A percentile compares a stretch with the other conserved stretches of the same genome.
Evolutionary conservation across 2,797 vertebrate genomes (phyloP).

Genomic region (Synanceia verrucosa): DNA sequence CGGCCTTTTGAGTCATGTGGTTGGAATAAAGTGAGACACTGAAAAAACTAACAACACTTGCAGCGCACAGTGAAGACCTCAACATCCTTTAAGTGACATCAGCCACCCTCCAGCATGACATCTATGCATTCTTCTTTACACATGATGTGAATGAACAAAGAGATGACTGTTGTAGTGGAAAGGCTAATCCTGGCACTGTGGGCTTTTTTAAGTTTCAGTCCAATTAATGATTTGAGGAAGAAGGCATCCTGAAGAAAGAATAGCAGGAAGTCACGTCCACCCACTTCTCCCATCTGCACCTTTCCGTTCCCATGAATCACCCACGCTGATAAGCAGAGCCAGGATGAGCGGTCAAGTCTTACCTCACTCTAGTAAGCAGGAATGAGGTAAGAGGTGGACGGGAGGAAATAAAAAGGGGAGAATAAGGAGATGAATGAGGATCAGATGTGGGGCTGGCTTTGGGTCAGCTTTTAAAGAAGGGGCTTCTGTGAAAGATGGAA

Average conservation of each 20-base stretch:
- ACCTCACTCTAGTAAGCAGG: constrained; percentile 58
- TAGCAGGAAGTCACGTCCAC: constrained; percentile 74
- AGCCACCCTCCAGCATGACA: constrained; percentile 33
- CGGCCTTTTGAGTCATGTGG: constrained; percentile 64
- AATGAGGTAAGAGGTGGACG: constrained; percentile 59
- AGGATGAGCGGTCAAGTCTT: constrained; percentile 42
- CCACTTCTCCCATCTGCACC: constrained; percentile 65
- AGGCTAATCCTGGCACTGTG: constrained; percentile 25
- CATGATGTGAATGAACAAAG: constrained; percentile 48
- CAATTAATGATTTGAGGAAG: constrained; percentile 71
- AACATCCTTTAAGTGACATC: constrained; percentile 40
- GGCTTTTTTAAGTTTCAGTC: constrained; percentile 29
- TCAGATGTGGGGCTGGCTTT: constrained; percentile 65
- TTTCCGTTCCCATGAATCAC: constrained; percentile 82
- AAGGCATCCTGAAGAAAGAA: constrained; percentile 69
- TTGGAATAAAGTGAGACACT: constrained; percentile 53
- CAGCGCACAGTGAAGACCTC: neutral
- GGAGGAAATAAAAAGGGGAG: constrained; percentile 44
- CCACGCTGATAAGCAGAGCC: constrained; percentile 59
- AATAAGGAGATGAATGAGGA: constrained; percentile 48
- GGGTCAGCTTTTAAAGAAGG: constrained; percentile 12
- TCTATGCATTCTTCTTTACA: neutral
- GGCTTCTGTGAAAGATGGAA: constrained; percentile 11
- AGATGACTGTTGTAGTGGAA: constrained; percentile 19
- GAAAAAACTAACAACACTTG: constrained; percentile 7